Evolutionary conservation across 1,140 invertebrate species (phyloP).

Genomic region (Bombus terrestris): DNA sequence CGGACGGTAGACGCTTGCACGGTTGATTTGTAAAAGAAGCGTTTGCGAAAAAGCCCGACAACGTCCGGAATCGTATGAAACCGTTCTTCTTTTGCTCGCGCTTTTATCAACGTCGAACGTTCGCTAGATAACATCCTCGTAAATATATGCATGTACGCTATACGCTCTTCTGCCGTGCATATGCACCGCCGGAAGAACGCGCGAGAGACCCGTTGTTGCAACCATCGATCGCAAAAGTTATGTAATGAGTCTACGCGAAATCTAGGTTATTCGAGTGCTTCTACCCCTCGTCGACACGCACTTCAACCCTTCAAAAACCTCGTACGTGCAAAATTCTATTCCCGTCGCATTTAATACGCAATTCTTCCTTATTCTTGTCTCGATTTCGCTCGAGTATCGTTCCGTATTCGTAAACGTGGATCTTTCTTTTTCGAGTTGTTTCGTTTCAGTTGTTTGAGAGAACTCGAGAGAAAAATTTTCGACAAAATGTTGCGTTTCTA

Average conservation of each 20-base stretch:
- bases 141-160: neutral
- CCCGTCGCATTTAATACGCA: neutral
- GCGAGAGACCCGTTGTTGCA: slow-evolving; percentile 19
- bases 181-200: slow-evolving; percentile 46
- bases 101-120: slow-evolving; percentile 59
- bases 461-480: neutral
- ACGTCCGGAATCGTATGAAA: slow-evolving; percentile 30
- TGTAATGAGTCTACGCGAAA: slow-evolving; percentile 65
- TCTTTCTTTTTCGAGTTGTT: neutral
- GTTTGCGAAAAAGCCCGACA: slow-evolving; percentile 12
- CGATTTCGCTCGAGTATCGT: neutral
- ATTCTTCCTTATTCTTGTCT: neutral
- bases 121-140: slow-evolving; percentile 47
- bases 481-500: too few species aligned
- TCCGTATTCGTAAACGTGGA: neutral
- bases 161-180: neutral
- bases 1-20: neutral
- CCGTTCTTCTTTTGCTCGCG: slow-evolving; percentile 39
- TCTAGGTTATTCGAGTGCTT: slow-evolving; percentile 65
- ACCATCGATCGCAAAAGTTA: slow-evolving; percentile 66
- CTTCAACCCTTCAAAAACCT: neutral
- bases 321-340: neutral
- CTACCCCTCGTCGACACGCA: slow-evolving; percentile 12
- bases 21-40: slow-evolving; percentile 21
- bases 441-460: neutral